Base-by-base conservation (phyloP, 2,888 invertebrate genomes). In the Pyrrhosoma nymphula region DNA sequence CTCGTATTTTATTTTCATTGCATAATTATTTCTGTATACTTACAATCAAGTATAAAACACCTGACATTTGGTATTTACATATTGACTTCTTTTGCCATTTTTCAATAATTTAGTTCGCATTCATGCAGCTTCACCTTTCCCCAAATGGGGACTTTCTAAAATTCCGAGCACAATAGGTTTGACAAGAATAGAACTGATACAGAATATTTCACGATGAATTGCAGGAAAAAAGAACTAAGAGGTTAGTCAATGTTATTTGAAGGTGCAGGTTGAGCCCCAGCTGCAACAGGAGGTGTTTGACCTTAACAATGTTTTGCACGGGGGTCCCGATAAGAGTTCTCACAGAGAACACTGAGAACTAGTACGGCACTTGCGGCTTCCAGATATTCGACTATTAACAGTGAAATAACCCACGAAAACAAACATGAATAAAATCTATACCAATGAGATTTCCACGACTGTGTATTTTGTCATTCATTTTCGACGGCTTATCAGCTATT, bases 271-370 rank as follows among this genome's bases (percentile, higher is more conserved):
- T 93, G 93, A 6, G 47, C 95, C 26, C n/a, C 95, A 35, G 95
- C 95, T 23, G 95, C 96, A 56, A 96, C 96, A 6, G 96, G 96
- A 30, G 97, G 96, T 56, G 97, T 97, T 96, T 97, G 97, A 39
- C 97, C 98, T 96, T 98, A 99, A 97, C 99, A 99, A 96, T 99
- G 98, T 97, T 99, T 99, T 89, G 98, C 98, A 95, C 98, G 97
- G 0, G 99, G 98, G 97, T 99, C 98, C 96, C 98, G 98, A 96
- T 99, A 99, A 0, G 99, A 98, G 96, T 99, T 99, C 97, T 99
- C 99, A 96, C 99, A 99, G 95, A 98, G 98, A 0, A 99, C 99
- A 97, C 96, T 98, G 97, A 8, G 98, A 98, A 96, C 98, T 98
- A 0, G 99, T 99, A 93, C 99, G 98, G 97, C 47, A 47, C 4